Evolutionary conservation across 2,888 invertebrate genomes (phyloP).

Genomic region (Oscheius myriophilus): DNA sequence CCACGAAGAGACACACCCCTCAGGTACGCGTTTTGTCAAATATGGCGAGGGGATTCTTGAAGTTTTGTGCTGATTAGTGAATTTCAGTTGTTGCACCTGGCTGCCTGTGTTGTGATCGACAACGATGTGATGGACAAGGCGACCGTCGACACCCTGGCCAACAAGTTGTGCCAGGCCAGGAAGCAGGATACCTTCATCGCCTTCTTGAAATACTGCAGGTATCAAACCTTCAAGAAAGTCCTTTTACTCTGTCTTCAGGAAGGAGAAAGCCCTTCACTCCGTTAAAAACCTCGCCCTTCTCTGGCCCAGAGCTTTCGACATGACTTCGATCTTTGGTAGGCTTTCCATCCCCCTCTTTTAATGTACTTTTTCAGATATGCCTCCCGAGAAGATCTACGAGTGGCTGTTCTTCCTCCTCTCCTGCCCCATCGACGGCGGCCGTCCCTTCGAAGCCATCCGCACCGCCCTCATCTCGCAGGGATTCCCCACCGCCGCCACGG

Average conservation of each 20-base stretch:
- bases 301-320: conserved; percentile 23
- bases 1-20: conserved; percentile 17
- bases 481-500: conserved; percentile 12
- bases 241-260: neutral
- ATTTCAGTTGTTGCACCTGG: conserved; percentile 20
- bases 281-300: conserved; percentile 20
- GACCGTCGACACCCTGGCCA: conserved; percentile 25
- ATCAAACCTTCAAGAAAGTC: neutral
- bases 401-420: conserved; percentile 27
- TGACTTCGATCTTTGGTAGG: neutral
- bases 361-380: neutral
- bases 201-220: conserved; percentile 27
- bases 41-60: neutral
- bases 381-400: neutral
- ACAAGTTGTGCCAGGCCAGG: conserved; percentile 18
- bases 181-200: conserved; percentile 12
- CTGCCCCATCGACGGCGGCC: conserved; percentile 30
- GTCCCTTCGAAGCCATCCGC: conserved; percentile 21
- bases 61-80: neutral
- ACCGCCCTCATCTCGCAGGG: neutral
- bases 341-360: neutral
- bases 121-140: conserved; percentile 11
- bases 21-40: conserved; percentile 9
- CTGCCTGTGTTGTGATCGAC: conserved; percentile 25
- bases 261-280: neutral